Percentiles rank a stretch among this genome's conserved stretches.
Conservation (phyloP, 2,113 vertebrate species). For the Thunnus thynnus region DNA sequence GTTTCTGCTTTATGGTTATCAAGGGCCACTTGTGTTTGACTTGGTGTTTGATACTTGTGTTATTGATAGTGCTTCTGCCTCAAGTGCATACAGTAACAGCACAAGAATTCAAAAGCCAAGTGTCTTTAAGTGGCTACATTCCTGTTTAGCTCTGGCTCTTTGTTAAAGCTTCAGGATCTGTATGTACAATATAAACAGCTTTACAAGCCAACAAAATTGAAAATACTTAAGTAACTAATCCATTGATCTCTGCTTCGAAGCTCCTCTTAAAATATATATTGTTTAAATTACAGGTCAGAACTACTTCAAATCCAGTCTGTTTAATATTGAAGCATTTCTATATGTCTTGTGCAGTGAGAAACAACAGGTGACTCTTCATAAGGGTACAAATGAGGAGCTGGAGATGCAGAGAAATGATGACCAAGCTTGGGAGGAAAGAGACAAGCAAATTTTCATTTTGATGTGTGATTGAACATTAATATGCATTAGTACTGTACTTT, state of each 20-base stretch:
- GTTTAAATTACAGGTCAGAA: slow-evolving; percentile 19
- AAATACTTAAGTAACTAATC: slow-evolving; percentile 18
- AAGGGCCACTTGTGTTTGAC: background rate
- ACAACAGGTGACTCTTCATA: slow-evolving; percentile 18
- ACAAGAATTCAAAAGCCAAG: background rate
- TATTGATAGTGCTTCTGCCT: background rate
- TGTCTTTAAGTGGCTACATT: background rate
- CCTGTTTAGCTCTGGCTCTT: background rate
- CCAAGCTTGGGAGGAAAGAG: background rate
- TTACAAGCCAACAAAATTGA: background rate
- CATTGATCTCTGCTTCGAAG: slow-evolving; percentile 8
- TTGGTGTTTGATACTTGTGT: background rate
- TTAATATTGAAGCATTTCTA: slow-evolving; percentile 24
- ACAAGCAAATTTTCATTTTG: background rate
- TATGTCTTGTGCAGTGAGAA: slow-evolving; percentile 5
- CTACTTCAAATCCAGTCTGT: slow-evolving; percentile 30
- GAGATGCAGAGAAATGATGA: slow-evolving; percentile 18
- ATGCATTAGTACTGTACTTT: too few relatives aligned
- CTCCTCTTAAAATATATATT: background rate
- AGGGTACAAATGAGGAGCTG: background rate
- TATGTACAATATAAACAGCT: background rate
- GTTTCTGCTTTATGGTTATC: background rate
- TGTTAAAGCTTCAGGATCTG: background rate
- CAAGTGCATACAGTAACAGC: background rate
- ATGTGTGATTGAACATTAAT: too few relatives aligned